Percentiles rank a stretch among this genome's conserved stretches.
Evolutionary conservation across 1,140 invertebrate species (phyloP).

Genomic region (Achatina immaculata): DNA sequence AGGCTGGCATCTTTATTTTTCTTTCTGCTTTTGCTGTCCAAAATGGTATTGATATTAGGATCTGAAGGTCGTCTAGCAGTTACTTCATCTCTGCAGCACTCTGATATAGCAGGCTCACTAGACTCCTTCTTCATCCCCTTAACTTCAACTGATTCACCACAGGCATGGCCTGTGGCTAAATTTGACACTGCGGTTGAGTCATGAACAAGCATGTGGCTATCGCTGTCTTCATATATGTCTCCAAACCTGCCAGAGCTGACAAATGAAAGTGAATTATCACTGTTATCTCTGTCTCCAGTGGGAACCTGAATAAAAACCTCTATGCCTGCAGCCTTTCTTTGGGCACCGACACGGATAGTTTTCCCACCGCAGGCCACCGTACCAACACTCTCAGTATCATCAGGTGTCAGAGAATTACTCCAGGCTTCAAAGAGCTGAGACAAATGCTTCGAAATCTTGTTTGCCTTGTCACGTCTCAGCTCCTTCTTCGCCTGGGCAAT

Average conservation of each 20-base stretch:
- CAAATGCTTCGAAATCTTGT: constrained; percentile 55
- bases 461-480: constrained; percentile 52
- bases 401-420: constrained; percentile 46
- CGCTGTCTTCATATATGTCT: background rate
- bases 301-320: constrained; percentile 12
- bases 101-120: constrained; percentile 19
- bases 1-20: constrained; percentile 19
- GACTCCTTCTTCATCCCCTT: constrained; percentile 26
- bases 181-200: background rate
- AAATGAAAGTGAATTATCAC: background rate
- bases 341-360: constrained; percentile 8
- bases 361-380: constrained; percentile 18
- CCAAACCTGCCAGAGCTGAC: background rate
- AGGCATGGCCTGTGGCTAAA: background rate
- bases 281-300: background rate
- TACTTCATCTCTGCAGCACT: background rate
- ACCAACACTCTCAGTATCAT: constrained; percentile 8
- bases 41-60: background rate
- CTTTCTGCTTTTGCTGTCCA: background rate
- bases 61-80: constrained; percentile 19
- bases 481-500: constrained; percentile 51
- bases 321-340: constrained; percentile 14
- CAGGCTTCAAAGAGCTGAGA: constrained; percentile 53
- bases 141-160: background rate
- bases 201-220: constrained; percentile 1